Percentiles rank a stretch among this genome's conserved stretches.
Conservation (phyloP, 1,140 invertebrate genomes). For the Musca domestica region DNA sequence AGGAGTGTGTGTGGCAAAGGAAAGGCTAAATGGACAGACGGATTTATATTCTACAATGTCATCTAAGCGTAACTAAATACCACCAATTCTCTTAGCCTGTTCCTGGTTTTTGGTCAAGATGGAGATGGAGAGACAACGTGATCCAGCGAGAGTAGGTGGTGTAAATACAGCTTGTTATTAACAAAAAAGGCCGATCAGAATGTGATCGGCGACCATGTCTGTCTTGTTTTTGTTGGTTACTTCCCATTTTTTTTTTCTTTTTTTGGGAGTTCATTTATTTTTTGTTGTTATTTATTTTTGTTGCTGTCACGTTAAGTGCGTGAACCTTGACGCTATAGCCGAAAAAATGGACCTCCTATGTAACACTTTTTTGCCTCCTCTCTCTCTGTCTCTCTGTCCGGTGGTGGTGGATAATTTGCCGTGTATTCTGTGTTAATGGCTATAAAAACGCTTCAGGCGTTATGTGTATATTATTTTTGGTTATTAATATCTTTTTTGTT, state of each 20-base stretch:
- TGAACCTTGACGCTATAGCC: conserved; percentile 18
- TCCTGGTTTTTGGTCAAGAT: too few species aligned
- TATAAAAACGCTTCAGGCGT: conserved; percentile 16
- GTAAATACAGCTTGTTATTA: too few species aligned
- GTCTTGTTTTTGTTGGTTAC: not conserved
- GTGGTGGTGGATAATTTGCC: conserved; percentile 1
- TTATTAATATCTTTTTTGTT: conserved; percentile 17
- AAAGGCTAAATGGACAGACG: not conserved
- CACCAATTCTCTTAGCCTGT: not conserved
- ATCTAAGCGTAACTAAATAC: conserved; percentile 19
- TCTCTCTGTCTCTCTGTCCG: too few species aligned
- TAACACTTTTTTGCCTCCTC: conserved; percentile 1
- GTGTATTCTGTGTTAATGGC: conserved; percentile 19
- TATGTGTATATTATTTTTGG: conserved; percentile 18
- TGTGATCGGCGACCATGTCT: not conserved
- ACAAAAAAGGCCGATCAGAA: too few species aligned
- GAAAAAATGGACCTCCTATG: conserved; percentile 22
- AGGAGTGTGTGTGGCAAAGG: too few species aligned
- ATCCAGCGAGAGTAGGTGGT: too few species aligned
- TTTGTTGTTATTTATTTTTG: not conserved
- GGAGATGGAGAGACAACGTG: too few species aligned
- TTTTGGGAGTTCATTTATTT: not conserved
- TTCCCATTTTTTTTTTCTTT: too few species aligned
- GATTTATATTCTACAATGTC: conserved; percentile 11
- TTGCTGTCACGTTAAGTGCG: conserved; percentile 7